Evolutionary conservation across 2,888 invertebrate species (phyloP).

Genomic region (Pomacea canaliculata): DNA sequence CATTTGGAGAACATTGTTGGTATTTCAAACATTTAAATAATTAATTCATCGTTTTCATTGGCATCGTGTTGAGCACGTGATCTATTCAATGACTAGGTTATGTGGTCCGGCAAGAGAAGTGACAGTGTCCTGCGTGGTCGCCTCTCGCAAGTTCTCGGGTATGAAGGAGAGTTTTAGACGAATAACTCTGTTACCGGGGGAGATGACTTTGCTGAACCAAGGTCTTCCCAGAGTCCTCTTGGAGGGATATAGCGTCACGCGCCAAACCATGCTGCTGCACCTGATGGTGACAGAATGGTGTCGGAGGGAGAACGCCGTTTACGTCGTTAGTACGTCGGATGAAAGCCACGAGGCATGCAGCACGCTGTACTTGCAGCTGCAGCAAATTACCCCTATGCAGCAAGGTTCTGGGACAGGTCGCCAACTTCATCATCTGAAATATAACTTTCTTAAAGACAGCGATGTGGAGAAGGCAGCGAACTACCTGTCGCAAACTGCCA

Average conservation of each 20-base stretch:
- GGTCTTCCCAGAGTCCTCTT: not conserved
- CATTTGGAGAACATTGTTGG: too few species aligned
- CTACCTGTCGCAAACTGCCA: not conserved
- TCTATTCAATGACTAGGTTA: not conserved
- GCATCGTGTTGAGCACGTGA: not conserved
- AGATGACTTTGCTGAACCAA: not conserved
- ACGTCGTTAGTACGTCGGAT: not conserved
- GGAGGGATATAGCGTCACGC: not conserved
- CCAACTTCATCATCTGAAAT: not conserved
- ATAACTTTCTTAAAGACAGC: not conserved
- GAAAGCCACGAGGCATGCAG: not conserved
- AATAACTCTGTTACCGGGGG: not conserved
- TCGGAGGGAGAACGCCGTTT: not conserved
- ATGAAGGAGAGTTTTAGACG: not conserved
- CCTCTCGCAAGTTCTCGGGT: not conserved
- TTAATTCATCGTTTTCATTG: not conserved
- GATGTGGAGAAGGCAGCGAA: not conserved
- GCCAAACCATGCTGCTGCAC: not conserved
- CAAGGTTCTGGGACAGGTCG: not conserved
- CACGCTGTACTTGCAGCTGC: not conserved
- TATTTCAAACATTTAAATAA: too few species aligned
- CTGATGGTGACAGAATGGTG: not conserved
- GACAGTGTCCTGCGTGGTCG: not conserved
- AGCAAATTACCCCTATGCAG: not conserved
- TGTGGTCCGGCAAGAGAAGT: not conserved